A percentile compares a stretch with the other conserved stretches of the same genome.
Conservation (phyloP, 2,888 invertebrate genomes). For the Cremastobaeus sp. region DNA sequence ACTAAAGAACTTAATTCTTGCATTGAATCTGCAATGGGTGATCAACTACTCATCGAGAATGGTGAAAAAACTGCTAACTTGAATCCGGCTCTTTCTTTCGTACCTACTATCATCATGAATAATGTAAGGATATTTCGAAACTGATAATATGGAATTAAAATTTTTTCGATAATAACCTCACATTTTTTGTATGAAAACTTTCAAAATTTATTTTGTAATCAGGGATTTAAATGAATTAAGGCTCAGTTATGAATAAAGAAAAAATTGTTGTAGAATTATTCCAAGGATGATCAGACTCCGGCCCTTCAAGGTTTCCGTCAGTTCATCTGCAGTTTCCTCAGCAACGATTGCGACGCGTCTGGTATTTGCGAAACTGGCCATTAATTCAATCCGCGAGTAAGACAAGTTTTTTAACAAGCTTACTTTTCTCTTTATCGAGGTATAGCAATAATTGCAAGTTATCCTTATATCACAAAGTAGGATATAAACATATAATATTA, state of each 20-base stretch:
- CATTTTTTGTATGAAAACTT: too few species aligned
- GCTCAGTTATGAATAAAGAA: too few species aligned
- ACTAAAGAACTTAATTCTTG: conserved; percentile 81
- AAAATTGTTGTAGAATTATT: conserved; percentile 60
- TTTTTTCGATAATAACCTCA: not conserved
- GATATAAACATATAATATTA: too few species aligned
- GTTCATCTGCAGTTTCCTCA: conserved; percentile 66
- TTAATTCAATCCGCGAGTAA: too few species aligned
- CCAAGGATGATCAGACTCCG: conserved; percentile 61
- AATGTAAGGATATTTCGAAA: too few species aligned
- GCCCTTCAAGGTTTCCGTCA: conserved; percentile 64
- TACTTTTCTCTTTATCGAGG: too few species aligned
- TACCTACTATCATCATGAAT: conserved; percentile 87
- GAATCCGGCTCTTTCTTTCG: conserved; percentile 83
- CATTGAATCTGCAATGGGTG: conserved; percentile 82
- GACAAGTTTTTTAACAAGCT: too few species aligned
- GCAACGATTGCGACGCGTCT: conserved; percentile 60
- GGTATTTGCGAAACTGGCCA: conserved; percentile 58
- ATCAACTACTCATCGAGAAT: conserved; percentile 83
- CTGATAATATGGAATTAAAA: conserved; percentile 24
- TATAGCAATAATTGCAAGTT: too few species aligned
- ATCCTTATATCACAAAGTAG: too few species aligned
- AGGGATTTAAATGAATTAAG: too few species aligned
- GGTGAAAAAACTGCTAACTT: conserved; percentile 85
- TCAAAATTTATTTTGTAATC: too few species aligned